phyloP scores from a whole-genome alignment of 1,140 invertebrate genomes.

The Globodera rostochiensis region DNA sequence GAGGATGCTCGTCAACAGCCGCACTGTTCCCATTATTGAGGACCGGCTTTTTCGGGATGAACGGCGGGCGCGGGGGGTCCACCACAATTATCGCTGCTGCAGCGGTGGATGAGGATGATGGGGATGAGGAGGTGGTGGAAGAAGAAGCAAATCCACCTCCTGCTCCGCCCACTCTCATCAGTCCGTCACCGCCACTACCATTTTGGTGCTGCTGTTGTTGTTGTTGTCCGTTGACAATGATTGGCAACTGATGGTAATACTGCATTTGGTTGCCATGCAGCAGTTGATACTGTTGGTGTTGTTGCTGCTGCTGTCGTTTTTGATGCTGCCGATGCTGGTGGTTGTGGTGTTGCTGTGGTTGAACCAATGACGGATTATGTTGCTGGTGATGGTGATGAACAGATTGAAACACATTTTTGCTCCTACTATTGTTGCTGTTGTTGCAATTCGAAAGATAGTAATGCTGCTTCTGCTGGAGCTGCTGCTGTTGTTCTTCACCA shows the following conservation, averaged over 20 bases:
- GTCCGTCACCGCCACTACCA: neutral
- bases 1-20: conserved; percentile 5
- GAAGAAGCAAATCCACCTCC: neutral
- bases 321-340: neutral
- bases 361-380: too few species aligned
- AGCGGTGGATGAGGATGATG: neutral
- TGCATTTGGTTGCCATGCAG: neutral
- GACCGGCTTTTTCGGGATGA: conserved; percentile 34
- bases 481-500: too few species aligned
- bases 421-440: neutral
- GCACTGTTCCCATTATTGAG: neutral
- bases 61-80: conserved; percentile 25
- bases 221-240: neutral
- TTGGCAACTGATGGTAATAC: neutral
- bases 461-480: too few species aligned
- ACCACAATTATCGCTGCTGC: conserved; percentile 3
- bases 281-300: neutral
- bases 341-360: neutral
- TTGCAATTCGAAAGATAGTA: too few species aligned
- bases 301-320: neutral
- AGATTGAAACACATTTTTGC: too few species aligned
- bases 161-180: neutral
- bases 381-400: too few species aligned
- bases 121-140: neutral
- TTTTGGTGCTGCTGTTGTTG: neutral